A percentile compares a stretch with the other conserved stretches of the same genome.
These are phyloP conservation scores for Drosophila villosipedis DNA, from an alignment of 2,888 invertebrate species.

Conservation along the genomic window DNA sequence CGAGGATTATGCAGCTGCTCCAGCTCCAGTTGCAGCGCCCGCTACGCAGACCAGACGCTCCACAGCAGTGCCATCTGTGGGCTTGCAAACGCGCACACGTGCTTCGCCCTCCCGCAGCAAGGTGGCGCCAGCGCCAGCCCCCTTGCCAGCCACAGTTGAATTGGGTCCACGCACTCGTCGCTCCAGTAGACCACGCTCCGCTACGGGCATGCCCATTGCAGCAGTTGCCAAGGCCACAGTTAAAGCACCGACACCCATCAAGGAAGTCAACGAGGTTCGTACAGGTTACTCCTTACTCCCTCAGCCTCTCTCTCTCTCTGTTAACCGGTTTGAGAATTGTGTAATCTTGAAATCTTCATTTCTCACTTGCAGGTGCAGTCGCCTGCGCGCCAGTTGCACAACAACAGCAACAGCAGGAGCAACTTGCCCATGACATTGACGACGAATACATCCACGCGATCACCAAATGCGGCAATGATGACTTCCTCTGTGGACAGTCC, in stretches of 20 bases:
- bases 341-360: not conserved
- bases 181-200: conserved; percentile 86
- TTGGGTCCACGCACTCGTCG: conserved; percentile 82
- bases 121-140: conserved; percentile 33
- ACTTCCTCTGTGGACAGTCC: conserved; percentile 79
- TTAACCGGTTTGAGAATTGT: conserved; percentile 1
- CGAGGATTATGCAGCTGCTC: conserved; percentile 44
- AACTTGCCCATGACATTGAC: conserved; percentile 74
- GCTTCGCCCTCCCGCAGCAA: conserved; percentile 59
- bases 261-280: conserved; percentile 77
- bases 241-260: conserved; percentile 72
- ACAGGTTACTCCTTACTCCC: not conserved
- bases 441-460: conserved; percentile 72
- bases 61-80: conserved; percentile 23
- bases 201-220: conserved; percentile 62
- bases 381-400: conserved; percentile 36
- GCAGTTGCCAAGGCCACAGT: conserved; percentile 52
- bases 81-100: conserved; percentile 60
- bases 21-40: conserved; percentile 4
- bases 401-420: conserved; percentile 32
- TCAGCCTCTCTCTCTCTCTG: not conserved
- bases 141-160: conserved; percentile 13
- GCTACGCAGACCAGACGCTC: conserved; percentile 55
- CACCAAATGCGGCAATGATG: conserved; percentile 49
- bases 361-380: conserved; percentile 35